Conservation (phyloP, 1,140 invertebrate species). For the Drosophila neocordata region DNA sequence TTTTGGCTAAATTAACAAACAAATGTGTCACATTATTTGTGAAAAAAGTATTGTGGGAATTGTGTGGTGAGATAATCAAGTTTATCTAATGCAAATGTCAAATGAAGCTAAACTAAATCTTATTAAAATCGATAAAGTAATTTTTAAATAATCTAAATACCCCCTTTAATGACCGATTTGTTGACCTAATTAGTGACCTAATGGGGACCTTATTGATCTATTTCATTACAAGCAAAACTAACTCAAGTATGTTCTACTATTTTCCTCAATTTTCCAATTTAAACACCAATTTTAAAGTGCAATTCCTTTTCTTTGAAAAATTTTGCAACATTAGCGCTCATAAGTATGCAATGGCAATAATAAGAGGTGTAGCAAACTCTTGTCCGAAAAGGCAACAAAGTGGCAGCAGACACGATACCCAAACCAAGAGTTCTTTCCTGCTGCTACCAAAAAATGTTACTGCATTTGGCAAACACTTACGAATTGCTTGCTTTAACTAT, state of each 20-base stretch:
- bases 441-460: background rate
- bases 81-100: background rate
- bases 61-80: background rate
- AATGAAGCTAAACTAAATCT: no score
- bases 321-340: slow-evolving; percentile 38
- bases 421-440: background rate
- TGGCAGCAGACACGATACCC: slow-evolving; percentile 13
- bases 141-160: no score
- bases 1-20: slow-evolving; percentile 4
- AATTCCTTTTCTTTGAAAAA: background rate
- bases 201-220: no score
- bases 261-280: background rate
- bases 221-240: no score
- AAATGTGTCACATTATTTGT: no score
- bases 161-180: no score
- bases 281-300: background rate
- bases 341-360: slow-evolving; percentile 56
- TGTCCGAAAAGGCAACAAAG: slow-evolving; percentile 28
- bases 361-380: slow-evolving; percentile 21
- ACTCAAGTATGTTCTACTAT: background rate
- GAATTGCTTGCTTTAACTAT: background rate
- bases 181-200: no score
- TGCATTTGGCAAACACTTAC: slow-evolving; percentile 50
- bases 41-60: background rate
- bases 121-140: no score